Evolutionary conservation across 2,888 invertebrate genomes (phyloP), one percentile per base, ranked within the genome.

Genomic region (Eurois occulta): DNA sequence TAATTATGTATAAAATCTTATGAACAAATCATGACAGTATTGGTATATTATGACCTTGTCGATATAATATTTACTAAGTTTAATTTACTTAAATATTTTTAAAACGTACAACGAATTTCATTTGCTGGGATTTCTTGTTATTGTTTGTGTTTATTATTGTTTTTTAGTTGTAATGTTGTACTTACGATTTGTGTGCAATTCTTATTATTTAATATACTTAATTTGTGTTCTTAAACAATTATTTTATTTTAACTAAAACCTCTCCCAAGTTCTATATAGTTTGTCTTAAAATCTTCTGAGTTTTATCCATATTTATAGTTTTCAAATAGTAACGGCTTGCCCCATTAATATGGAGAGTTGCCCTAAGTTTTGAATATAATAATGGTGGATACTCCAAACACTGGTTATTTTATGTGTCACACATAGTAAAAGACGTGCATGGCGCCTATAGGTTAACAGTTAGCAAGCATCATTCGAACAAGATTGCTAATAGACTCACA

Each of bases 11-110:
- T 83, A 62, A 70, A 72, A 76, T 78, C 74, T 70, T 74, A 85
- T 68, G 78, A 90, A 89, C 83, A 91, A 93, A 92, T 91, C 91
- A 93, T 93, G 92, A 91, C 93, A 93, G 91, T 93, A 93, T 93
- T 91, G 88, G 72, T 86, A 79, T 71, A 85, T 82, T 84, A 86
- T 80, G 72, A 82, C 77, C 76, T 86, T 78, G 43, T 67, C 62
- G 46, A 60, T 75, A 77, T 85, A 62, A 77, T 84, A 86, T 87
- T 86, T 77, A 75, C n/a, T 78, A 73, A 55, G 60, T 78, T 84
- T 83, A 81, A 78, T 82, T 86, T 90, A 87, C 82, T 83, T 84
- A 86, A 84, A 82, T 86, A 83, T 72, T 84, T 80, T 82, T 86
- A 1, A 87, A 80, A 75, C 32, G 76, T 73, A 82, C 91, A 91